Base-by-base conservation (phyloP, 2,888 invertebrate genomes). In the Drosophila neutralis region DNA sequence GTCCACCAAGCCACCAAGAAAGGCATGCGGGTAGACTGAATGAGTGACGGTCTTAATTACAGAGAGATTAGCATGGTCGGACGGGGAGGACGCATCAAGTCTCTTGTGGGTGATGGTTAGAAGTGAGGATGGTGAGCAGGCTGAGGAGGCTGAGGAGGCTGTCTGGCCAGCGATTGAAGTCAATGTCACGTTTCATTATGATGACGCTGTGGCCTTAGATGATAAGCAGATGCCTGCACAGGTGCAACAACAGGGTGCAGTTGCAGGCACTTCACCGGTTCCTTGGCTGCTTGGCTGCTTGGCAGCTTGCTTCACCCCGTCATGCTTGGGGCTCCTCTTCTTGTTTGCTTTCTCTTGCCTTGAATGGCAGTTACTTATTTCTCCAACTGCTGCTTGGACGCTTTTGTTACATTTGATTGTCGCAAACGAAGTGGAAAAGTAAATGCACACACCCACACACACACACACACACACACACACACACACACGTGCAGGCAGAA, bases 391-490 rank as follows among this genome's bases (percentile, higher is more conserved):
- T 38, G 53, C 52, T 60, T 65, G 71, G 69, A 49, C 71, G 71
- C 83, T 71, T 79, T 88, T 85, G 84, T 86, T 77, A 76, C 82
- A 83, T 83, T 85, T 85, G 83, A 88, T 88, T 87, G 89, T 85
- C 83, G 84, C 87, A 88, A 85, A 86, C 89, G 89, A 88, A 85
- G 85, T 85, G 85, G 87, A 85, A 88, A 85, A 86, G 84, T 78
- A 85, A 85, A 85, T 88, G 87, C 29, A 45, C 40, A 49, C 33
- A 11, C 42, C 45, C 52, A 18, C 36, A 33, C 38, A 29, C 38
- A 42, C 51, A 62, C 49, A 65, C 38, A 38, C 51, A 62, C 49
- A 65, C 38, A 24, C 27, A 2, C n/a, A 35, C 11, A 21, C n/a
- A 21, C n/a, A 6, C 42, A 35, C 49, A 49, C 35, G 52, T 40